Base-by-base conservation (phyloP, 2,888 invertebrate genomes). In the Polyploca ridens region DNA sequence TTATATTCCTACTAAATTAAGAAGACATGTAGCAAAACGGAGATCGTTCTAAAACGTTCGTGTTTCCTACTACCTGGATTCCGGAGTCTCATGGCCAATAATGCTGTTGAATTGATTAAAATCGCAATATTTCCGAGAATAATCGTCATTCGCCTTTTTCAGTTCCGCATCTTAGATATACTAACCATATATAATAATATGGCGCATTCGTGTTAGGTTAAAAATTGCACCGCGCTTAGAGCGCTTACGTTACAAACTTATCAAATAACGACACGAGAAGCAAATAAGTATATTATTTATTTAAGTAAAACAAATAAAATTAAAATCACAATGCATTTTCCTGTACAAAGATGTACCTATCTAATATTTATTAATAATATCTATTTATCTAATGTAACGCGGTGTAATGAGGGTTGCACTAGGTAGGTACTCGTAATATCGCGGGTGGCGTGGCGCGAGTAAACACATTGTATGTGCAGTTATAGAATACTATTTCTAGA, bases 401-500 rank as follows among this genome's bases (percentile, higher is more conserved):
- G 10, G 7, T 35, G 7, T 49, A 16, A 49, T 16, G 1, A n/a
- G 6, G 14, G 35, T 35, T 35, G 35, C 5, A 35, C 35, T 49
- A 49, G 3, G 10, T 49, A 49, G 3, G 10, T 46, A n/a, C 16
- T 49, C 16, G 16, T 49, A 16, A 16, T 16, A 49, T 49, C 0
- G 27, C 27, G 6, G 4, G 38, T 38, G 10, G 38, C 38, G 38
- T 10, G 38, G 38, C 10, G 38, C 10, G 10, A 14, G 44, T 46
- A 46, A 46, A 46, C 44, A 44, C 8, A 10, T 38, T 38, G 10
- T 38, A 10, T 38, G 10, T 10, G 13, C 41, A 13, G 3, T 13
- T 44, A 14, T 46, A 46, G 14, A 14, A 14, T 1, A 14, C 44
- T 5, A 46, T 46, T 72, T 76, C 66, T 70, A 73, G 71, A 71